Conservation (phyloP, 2,797 vertebrate species). For the Nannoperca australis region DNA sequence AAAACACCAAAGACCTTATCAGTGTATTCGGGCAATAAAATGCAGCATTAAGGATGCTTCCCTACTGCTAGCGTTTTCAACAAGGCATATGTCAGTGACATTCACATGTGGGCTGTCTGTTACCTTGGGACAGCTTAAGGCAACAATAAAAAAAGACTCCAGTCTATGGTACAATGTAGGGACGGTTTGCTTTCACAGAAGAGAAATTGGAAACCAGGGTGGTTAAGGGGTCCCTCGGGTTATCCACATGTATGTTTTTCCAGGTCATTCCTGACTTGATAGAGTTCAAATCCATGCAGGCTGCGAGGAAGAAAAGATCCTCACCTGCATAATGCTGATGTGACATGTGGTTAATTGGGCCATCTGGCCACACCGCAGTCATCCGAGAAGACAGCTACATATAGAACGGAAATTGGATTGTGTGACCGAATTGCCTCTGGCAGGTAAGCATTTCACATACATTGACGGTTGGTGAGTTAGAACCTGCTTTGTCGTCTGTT, state of each 20-base stretch:
- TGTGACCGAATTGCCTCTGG: conserved; percentile 74
- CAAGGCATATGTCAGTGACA: conserved; percentile 41
- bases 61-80: conserved; percentile 12
- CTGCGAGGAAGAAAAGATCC: conserved; percentile 55
- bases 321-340: conserved; percentile 71
- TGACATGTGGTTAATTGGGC: conserved; percentile 79
- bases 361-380: conserved; percentile 66
- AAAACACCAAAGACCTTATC: conserved; percentile 8
- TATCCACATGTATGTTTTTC: conserved; percentile 66
- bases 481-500: conserved; percentile 67
- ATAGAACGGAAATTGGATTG: conserved; percentile 77
- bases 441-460: conserved; percentile 63
- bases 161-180: conserved; percentile 33
- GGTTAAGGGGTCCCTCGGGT: conserved; percentile 57
- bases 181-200: conserved; percentile 48
- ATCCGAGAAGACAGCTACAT: conserved; percentile 72
- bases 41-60: conserved; percentile 3
- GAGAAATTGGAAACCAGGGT: conserved; percentile 65
- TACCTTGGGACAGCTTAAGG: conserved; percentile 46
- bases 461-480: conserved; percentile 43
- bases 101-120: conserved; percentile 42
- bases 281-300: conserved; percentile 70
- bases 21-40: conserved; percentile 1
- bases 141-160: conserved; percentile 54
- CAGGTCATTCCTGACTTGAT: conserved; percentile 69